Evolutionary conservation across 2,113 vertebrate species (phyloP).

Genomic region (Emydocephalus ijimae): DNA sequence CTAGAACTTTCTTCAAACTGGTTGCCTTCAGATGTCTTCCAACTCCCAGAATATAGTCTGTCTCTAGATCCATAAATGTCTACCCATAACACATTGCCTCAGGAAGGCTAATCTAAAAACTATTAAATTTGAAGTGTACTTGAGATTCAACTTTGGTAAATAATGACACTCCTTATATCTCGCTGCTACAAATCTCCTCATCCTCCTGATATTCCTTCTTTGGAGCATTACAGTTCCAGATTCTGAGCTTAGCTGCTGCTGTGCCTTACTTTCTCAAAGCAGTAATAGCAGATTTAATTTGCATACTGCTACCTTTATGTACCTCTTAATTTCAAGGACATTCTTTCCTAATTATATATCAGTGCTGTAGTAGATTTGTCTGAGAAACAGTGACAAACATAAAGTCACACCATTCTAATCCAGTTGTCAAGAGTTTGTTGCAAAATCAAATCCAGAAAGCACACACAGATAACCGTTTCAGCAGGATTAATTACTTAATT

Average conservation of each 20-base stretch:
- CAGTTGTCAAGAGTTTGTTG: background rate
- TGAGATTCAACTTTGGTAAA: background rate
- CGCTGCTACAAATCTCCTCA: background rate
- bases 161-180: background rate
- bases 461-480: no score
- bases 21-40: background rate
- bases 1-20: background rate
- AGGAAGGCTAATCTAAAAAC: background rate
- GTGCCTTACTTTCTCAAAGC: no score
- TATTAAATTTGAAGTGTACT: background rate
- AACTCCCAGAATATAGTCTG: background rate
- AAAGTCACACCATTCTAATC: background rate
- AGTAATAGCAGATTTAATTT: background rate
- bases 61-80: background rate
- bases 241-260: background rate
- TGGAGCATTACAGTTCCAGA: background rate
- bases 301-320: background rate
- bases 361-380: background rate
- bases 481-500: no score
- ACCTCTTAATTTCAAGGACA: background rate
- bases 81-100: background rate
- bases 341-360: background rate
- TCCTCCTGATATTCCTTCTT: background rate
- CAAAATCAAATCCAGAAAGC: no score
- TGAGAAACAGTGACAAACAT: no score